Evolutionary conservation across 2,888 invertebrate species (phyloP).

Genomic region (Apantesis nais): DNA sequence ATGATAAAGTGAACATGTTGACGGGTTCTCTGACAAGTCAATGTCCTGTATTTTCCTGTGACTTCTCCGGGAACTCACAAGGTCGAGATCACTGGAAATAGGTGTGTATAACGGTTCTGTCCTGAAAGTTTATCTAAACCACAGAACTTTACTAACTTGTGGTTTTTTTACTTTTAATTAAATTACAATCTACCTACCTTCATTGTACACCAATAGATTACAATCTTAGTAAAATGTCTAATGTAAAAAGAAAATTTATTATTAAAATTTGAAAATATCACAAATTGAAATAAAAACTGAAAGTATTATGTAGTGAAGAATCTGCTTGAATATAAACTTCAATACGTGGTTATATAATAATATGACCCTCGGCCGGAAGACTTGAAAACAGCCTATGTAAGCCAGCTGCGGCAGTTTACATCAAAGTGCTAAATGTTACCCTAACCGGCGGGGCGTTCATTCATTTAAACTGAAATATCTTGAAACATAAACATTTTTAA

Average conservation of each 20-base stretch:
- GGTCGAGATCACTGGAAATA: slow-evolving; percentile 27
- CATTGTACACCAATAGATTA: too few relatives aligned
- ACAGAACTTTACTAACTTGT: neutral
- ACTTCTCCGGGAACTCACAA: slow-evolving; percentile 33
- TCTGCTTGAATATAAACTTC: too few relatives aligned
- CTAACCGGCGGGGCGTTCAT: neutral
- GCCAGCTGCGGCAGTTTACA: neutral
- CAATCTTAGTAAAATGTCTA: too few relatives aligned
- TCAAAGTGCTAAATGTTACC: neutral
- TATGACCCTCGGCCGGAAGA: neutral
- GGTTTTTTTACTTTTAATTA: neutral
- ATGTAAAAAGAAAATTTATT: too few relatives aligned
- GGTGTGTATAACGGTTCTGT: neutral
- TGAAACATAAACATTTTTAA: neutral
- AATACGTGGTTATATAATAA: neutral
- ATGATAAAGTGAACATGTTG: slow-evolving; percentile 36
- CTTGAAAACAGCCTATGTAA: neutral
- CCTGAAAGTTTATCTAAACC: neutral
- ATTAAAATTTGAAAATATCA: too few relatives aligned
- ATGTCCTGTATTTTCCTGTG: slow-evolving; percentile 43
- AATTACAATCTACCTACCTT: neutral
- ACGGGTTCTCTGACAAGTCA: slow-evolving; percentile 30
- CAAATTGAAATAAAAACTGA: too few relatives aligned
- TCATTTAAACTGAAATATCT: neutral
- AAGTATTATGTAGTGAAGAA: too few relatives aligned